Base-by-base conservation (phyloP, 2,888 invertebrate genomes). In the Tanytarsus gracilentus region DNA sequence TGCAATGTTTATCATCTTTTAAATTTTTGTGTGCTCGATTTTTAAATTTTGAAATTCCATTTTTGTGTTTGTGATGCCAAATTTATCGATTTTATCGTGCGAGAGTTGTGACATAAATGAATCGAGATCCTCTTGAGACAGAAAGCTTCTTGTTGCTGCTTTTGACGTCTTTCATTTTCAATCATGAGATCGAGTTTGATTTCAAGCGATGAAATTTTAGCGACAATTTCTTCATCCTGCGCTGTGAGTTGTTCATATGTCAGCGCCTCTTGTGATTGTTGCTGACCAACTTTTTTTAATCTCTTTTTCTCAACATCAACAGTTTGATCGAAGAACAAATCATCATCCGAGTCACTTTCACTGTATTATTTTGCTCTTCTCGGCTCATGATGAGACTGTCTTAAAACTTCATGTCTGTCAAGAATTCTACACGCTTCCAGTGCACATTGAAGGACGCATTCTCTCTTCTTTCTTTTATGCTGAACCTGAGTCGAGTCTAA, bases 301-400 rank as follows among this genome's bases (percentile, higher is more conserved):
- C 97, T 79, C 70, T 95, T 96, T 66, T 82, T 81, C 71, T 96
- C 95, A 21, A 98, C 83, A 61, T 85, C 83, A 1, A 97, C 98
- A 0, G 99, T 99, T 63, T 98, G 78, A 71, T 99, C 99, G 59
- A 94, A 79, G 76, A 89, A 99, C 21, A 87, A 88, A 72, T 99
- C 98, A 63, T 99, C 98, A 68, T 99, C 97, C 25, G 55, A 55
- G 3, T 88, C 89, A 67, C 84, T 82, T 82, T 88, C 88, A 66
- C 87, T 83, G 65, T 84, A 84, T 8, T 78, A 74, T 70, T 88
- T 91, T 1, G 86, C 79, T 62, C 90, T 86, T n/a, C 85, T 81
- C 0, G 88, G 85, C 71, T 92, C 92, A 70, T 94, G 93, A 67
- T 82, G 86, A 0, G 94, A 84, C 72, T 92, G 89, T 14, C 94